These are phyloP conservation scores for Drosophila fuyamai DNA, from an alignment of 1,140 invertebrate species.

Conservation along the genomic window DNA sequence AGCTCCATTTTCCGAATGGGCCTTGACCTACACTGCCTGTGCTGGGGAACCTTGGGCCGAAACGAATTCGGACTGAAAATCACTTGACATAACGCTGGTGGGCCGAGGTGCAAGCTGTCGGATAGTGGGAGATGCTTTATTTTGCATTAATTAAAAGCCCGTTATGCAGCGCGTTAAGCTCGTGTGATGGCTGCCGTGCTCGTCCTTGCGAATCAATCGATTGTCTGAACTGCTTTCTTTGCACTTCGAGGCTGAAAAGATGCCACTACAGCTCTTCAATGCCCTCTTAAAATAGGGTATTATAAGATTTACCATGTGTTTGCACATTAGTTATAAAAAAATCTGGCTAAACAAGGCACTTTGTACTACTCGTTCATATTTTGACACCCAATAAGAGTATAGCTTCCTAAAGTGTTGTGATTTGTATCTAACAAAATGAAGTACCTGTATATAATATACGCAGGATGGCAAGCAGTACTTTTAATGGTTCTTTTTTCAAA, in stretches of 20 bases:
- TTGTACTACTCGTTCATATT: too few relatives aligned
- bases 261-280: constrained; percentile 7
- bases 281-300: not conserved
- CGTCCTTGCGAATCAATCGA: constrained; percentile 77
- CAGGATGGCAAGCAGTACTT: too few relatives aligned
- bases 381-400: too few relatives aligned
- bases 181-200: constrained; percentile 12
- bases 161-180: constrained; percentile 63
- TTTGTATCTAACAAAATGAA: too few relatives aligned
- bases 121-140: constrained; percentile 52
- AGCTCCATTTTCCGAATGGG: constrained; percentile 48
- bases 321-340: not conserved
- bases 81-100: constrained; percentile 55
- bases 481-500: too few relatives aligned
- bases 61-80: constrained; percentile 64
- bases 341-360: too few relatives aligned
- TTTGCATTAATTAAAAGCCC: constrained; percentile 78
- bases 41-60: constrained; percentile 46
- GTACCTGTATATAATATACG: too few relatives aligned
- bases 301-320: not conserved
- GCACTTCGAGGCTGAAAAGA: constrained; percentile 29
- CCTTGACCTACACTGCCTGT: constrained; percentile 71
- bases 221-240: constrained; percentile 54
- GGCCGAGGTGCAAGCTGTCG: constrained; percentile 13
- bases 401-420: too few relatives aligned